phyloP scores from a whole-genome alignment of 2,113 vertebrate species.

The Solenodon paradoxus region DNA sequence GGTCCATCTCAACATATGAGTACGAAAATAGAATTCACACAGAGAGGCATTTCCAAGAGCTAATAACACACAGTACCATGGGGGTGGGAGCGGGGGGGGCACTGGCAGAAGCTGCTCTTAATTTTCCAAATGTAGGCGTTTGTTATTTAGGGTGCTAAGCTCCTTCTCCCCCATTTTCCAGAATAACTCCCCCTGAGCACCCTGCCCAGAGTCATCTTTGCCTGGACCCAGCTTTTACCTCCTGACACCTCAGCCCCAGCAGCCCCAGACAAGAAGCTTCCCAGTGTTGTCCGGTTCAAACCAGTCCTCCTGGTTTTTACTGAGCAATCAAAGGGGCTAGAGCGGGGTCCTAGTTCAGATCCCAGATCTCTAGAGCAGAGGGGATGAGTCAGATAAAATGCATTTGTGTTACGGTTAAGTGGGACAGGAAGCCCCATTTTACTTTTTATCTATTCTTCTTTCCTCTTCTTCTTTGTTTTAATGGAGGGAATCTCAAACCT shows the following conservation, averaged over 20 bases:
- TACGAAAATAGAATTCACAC: conserved; percentile 49
- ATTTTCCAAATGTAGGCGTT: neutral
- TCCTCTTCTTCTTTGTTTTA: neutral
- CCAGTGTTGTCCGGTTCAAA: neutral
- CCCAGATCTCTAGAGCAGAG: neutral
- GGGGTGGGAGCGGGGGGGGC: neutral
- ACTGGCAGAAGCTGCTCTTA: neutral
- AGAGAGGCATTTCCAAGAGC: neutral
- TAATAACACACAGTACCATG: neutral
- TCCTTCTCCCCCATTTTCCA: neutral
- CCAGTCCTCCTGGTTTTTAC: neutral
- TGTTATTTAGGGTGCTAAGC: neutral
- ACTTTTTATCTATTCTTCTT: neutral
- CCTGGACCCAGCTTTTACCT: neutral
- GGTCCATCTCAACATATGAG: neutral
- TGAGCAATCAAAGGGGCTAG: neutral
- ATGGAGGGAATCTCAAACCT: neutral
- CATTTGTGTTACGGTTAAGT: neutral
- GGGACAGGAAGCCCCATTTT: neutral
- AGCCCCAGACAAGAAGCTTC: neutral
- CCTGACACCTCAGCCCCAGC: neutral
- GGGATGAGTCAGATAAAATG: neutral
- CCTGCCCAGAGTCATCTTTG: neutral
- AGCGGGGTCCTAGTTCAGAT: neutral
- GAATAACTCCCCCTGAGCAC: neutral